These are phyloP conservation scores for Tapera naevia DNA, from an alignment of 2,797 vertebrate genomes.

Conservation along the genomic window DNA sequence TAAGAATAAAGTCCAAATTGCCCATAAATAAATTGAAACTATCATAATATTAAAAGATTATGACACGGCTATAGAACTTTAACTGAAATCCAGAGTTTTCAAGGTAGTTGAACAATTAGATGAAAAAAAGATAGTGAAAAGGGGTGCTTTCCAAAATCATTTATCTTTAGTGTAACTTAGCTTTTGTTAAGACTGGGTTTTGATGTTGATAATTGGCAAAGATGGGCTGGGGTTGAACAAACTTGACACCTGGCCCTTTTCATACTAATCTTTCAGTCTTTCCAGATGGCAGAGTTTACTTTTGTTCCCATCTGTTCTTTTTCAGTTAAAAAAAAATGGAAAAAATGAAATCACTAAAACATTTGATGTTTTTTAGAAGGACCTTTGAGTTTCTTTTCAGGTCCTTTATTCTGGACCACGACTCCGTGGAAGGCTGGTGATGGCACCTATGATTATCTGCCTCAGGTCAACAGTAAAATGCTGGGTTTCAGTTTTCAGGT, in stretches of 20 bases:
- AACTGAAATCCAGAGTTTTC: not conserved
- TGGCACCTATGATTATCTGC: not conserved
- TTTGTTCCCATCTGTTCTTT: conserved; percentile 42
- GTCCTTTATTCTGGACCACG: not conserved
- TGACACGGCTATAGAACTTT: not conserved
- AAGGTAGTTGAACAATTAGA: not conserved
- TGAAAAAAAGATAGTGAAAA: not conserved
- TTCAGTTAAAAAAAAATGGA: not conserved
- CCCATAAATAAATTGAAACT: not conserved
- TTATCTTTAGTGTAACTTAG: not conserved
- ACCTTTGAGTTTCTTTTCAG: conserved; percentile 13
- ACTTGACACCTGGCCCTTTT: conserved; percentile 44
- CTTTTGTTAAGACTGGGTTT: not conserved
- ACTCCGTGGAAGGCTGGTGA: not conserved
- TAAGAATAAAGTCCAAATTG: not conserved
- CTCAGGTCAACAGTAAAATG: not conserved
- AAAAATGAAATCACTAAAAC: conserved; percentile 25
- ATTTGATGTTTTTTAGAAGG: conserved; percentile 3
- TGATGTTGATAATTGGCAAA: conserved; percentile 3
- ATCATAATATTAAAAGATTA: not conserved
- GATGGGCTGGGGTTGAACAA: conserved; percentile 20
- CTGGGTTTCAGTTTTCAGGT: not conserved
- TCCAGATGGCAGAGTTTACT: conserved; percentile 50
- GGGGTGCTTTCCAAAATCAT: not conserved
- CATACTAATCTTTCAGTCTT: conserved; percentile 12